These are phyloP conservation scores for Falco cherrug DNA, from an alignment of 2,797 vertebrate species.

Conservation along the genomic window DNA sequence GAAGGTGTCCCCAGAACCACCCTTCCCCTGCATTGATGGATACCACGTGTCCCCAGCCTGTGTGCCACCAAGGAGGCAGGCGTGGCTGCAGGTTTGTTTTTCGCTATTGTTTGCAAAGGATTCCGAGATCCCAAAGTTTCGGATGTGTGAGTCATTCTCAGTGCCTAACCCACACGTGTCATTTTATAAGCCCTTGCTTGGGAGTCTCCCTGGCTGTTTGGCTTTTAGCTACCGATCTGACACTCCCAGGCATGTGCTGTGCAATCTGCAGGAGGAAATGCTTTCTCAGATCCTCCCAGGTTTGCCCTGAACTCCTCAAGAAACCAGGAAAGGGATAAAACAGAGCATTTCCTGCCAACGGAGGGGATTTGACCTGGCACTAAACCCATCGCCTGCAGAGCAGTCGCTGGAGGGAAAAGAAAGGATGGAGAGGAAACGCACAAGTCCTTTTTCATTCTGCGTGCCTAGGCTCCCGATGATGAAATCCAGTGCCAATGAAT, in stretches of 20 bases:
- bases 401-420: background rate
- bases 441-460: background rate
- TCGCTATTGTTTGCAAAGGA: background rate
- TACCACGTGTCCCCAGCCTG: accelerated
- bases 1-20: accelerated
- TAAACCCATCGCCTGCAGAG: background rate
- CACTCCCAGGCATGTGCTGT: background rate
- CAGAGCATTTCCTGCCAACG: background rate
- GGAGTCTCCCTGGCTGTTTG: background rate
- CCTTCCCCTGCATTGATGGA: background rate
- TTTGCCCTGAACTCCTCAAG: constrained; percentile 10
- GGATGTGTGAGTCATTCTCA: background rate
- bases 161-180: background rate
- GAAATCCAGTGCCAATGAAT: constrained; percentile 29
- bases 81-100: background rate
- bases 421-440: background rate
- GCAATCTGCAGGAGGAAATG: background rate
- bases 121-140: background rate
- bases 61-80: background rate
- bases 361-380: constrained; percentile 1
- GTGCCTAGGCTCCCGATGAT: background rate
- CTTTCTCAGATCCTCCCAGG: background rate
- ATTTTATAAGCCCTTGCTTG: background rate
- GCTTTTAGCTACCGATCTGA: background rate
- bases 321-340: background rate